Evolutionary conservation across 2,888 invertebrate genomes (phyloP).

Genomic region (Drosophila robusta): DNA sequence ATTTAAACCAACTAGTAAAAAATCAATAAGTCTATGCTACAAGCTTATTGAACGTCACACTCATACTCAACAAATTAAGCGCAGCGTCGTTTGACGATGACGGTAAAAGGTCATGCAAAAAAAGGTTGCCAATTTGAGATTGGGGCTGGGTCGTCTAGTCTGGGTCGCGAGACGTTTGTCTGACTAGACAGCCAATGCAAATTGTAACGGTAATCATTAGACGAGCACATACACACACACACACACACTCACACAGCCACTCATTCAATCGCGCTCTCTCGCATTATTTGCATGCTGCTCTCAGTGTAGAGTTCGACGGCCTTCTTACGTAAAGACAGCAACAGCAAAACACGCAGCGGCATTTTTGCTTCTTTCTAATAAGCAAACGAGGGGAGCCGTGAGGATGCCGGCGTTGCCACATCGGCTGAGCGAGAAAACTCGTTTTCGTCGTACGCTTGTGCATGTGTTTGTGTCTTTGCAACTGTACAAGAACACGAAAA

Average conservation of each 20-base stretch:
- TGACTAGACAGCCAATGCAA: slow-evolving; percentile 73
- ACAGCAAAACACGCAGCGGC: slow-evolving; percentile 59
- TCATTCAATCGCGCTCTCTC: slow-evolving; percentile 30
- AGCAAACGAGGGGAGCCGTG: slow-evolving; percentile 51
- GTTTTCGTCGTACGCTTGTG: slow-evolving; percentile 47
- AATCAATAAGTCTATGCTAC: slow-evolving; percentile 53
- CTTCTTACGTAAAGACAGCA: slow-evolving; percentile 76
- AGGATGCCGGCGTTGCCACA: slow-evolving; percentile 64
- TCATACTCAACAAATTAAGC: slow-evolving; percentile 24
- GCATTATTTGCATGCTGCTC: slow-evolving; percentile 64
- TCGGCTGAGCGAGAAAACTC: slow-evolving; percentile 55
- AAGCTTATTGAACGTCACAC: slow-evolving; percentile 32
- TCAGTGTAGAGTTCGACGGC: slow-evolving; percentile 75
- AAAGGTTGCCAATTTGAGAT: slow-evolving; percentile 61
- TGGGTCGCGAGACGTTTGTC: slow-evolving; percentile 72
- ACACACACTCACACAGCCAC: slow-evolving; percentile 13
- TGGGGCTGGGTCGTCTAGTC: slow-evolving; percentile 74
- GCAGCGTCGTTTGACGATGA: slow-evolving; percentile 34
- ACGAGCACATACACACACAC: slow-evolving; percentile 41
- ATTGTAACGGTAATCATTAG: slow-evolving; percentile 80
- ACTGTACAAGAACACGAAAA: slow-evolving; percentile 74
- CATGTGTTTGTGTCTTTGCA: slow-evolving; percentile 67
- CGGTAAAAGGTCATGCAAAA: slow-evolving; percentile 66
- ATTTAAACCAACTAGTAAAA: slow-evolving; percentile 41
- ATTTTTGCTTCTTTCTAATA: slow-evolving; percentile 73